A percentile compares a stretch with the other conserved stretches of the same genome.
These are phyloP conservation scores for Iguana delicatissima DNA, from an alignment of 2,797 vertebrate genomes.

Conservation along the genomic window DNA sequence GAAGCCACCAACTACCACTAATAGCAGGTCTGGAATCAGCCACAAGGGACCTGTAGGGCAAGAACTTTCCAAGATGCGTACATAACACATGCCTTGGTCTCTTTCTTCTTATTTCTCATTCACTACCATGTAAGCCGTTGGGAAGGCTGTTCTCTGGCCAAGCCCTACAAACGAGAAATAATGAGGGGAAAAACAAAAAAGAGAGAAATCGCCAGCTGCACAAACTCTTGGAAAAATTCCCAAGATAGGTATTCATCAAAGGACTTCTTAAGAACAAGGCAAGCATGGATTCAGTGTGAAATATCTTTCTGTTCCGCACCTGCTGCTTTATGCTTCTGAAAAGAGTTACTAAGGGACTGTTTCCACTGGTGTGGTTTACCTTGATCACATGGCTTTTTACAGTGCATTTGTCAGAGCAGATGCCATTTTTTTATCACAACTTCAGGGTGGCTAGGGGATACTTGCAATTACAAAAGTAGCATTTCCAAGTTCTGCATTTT, in stretches of 20 bases:
- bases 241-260: neutral
- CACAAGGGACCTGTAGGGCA: neutral
- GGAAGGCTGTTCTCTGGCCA: too few relatives aligned
- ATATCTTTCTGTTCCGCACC: neutral
- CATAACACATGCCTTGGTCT: neutral
- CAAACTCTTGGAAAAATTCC: neutral
- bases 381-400: too few relatives aligned
- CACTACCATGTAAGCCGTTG: neutral
- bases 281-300: neutral
- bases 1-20: too few relatives aligned
- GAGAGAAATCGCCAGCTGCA: neutral
- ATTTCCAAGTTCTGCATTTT: too few relatives aligned
- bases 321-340: neutral
- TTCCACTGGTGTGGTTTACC: neutral
- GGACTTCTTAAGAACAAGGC: neutral
- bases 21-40: neutral
- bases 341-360: neutral
- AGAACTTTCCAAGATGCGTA: neutral
- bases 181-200: neutral
- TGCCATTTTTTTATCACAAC: too few relatives aligned
- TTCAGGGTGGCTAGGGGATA: too few relatives aligned
- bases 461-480: too few relatives aligned
- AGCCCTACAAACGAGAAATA: neutral
- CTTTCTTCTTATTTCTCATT: neutral
- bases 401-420: too few relatives aligned